phyloP scores from a whole-genome alignment of 2,113 vertebrate species.

The Salvelinus sp. region DNA sequence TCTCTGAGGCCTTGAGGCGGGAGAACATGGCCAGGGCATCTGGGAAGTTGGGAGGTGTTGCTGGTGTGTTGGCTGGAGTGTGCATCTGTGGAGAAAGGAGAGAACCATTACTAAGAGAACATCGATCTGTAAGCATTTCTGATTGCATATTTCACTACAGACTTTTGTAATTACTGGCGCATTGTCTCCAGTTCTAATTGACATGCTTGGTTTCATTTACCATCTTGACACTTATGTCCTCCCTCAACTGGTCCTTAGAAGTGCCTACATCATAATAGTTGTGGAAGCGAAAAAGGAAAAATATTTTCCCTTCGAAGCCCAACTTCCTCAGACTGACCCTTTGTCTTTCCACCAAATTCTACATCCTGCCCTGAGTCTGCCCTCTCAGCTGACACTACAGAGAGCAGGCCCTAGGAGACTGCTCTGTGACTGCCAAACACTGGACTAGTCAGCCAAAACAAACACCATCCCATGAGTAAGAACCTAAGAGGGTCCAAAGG shows the following conservation, averaged over 20 bases:
- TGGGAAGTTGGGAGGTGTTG: slow-evolving; percentile 86
- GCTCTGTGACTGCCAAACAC: background rate
- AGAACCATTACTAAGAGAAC: slow-evolving; percentile 1
- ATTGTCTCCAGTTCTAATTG: background rate
- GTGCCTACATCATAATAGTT: background rate
- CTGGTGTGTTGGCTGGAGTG: slow-evolving; percentile 86
- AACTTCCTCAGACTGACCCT: background rate
- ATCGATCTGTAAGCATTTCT: too few species aligned
- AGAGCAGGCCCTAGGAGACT: background rate
- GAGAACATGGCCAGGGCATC: slow-evolving; percentile 87
- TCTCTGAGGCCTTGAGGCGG: slow-evolving; percentile 82
- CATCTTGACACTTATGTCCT: background rate
- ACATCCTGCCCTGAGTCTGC: background rate
- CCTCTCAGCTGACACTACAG: slow-evolving; percentile 1
- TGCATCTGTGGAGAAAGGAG: slow-evolving; percentile 77
- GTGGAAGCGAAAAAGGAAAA: background rate
- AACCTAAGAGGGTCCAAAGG: background rate
- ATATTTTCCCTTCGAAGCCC: background rate
- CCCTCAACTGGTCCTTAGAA: background rate
- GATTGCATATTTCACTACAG: background rate
- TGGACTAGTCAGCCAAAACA: background rate
- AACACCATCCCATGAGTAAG: background rate
- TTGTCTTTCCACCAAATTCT: background rate
- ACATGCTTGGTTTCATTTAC: background rate
- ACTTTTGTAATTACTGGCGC: background rate